A percentile compares a stretch with the other conserved stretches of the same genome.
These are phyloP conservation scores for Hylomyscus alleni DNA, from an alignment of 2,797 vertebrate genomes.

Conservation along the genomic window DNA sequence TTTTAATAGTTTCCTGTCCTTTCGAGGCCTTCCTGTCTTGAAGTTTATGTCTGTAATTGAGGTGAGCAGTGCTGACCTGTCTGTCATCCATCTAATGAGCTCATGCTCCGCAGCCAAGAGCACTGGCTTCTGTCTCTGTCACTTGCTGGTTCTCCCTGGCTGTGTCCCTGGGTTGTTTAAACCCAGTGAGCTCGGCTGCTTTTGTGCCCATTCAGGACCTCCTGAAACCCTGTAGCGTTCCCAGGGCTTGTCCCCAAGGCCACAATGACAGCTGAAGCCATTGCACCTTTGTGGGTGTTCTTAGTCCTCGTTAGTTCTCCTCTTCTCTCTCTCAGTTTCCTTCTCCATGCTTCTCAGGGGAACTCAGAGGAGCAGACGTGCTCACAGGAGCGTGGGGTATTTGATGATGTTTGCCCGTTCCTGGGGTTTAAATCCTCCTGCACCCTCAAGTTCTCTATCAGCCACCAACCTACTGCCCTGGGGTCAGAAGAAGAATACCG, in stretches of 20 bases:
- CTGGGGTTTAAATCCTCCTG: neutral
- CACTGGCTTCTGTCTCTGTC: neutral
- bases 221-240: rapidly evolving
- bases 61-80: neutral
- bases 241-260: neutral
- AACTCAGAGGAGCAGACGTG: neutral
- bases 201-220: neutral
- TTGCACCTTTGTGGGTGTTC: rapidly evolving
- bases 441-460: neutral
- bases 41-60: neutral
- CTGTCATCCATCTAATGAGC: neutral
- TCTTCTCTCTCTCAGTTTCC: neutral
- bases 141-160: neutral
- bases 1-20: slow-evolving; percentile 55
- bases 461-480: neutral
- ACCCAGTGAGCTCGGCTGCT: neutral
- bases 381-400: neutral
- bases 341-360: neutral
- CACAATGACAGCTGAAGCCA: neutral
- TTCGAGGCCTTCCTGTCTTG: neutral
- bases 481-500: no score
- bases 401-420: neutral
- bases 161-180: neutral
- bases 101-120: neutral
- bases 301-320: neutral